A percentile compares a stretch with the other conserved stretches of the same genome.
These are phyloP conservation scores for Bombus sibiricus DNA, from an alignment of 1,140 invertebrate species.

Conservation along the genomic window DNA sequence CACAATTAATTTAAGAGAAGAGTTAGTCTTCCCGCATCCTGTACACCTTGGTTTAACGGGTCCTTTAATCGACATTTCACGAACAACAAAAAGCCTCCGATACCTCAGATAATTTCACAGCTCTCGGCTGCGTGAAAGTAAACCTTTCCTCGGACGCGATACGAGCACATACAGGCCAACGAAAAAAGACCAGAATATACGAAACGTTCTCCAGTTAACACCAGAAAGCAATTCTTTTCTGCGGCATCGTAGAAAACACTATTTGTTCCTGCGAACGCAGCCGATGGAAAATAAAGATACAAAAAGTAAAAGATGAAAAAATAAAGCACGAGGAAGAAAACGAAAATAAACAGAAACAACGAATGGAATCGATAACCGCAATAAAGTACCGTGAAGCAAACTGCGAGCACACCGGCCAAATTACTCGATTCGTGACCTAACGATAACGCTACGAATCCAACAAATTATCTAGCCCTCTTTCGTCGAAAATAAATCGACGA, in stretches of 20 bases:
- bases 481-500: slow-evolving; percentile 64
- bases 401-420: slow-evolving; percentile 57
- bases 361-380: slow-evolving; percentile 68
- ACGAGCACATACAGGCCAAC: not conserved
- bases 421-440: slow-evolving; percentile 73
- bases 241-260: not conserved
- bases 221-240: slow-evolving; percentile 7
- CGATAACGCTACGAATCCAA: slow-evolving; percentile 61
- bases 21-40: not conserved
- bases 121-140: not conserved
- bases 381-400: slow-evolving; percentile 67
- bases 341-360: slow-evolving; percentile 5
- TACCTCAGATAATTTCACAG: slow-evolving; percentile 15
- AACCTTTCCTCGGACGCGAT: not conserved
- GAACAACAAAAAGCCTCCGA: not conserved
- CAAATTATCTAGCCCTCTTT: slow-evolving; percentile 42
- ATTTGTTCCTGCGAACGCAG: not conserved
- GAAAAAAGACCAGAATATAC: not conserved
- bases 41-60: not conserved
- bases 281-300: slow-evolving; percentile 15
- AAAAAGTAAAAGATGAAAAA: not conserved
- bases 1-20: slow-evolving; percentile 4
- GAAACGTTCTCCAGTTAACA: not conserved
- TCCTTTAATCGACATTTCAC: not conserved
- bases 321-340: not conserved